These are phyloP conservation scores for Danio albolineatus DNA, from an alignment of 2,797 vertebrate species.

Conservation along the genomic window DNA sequence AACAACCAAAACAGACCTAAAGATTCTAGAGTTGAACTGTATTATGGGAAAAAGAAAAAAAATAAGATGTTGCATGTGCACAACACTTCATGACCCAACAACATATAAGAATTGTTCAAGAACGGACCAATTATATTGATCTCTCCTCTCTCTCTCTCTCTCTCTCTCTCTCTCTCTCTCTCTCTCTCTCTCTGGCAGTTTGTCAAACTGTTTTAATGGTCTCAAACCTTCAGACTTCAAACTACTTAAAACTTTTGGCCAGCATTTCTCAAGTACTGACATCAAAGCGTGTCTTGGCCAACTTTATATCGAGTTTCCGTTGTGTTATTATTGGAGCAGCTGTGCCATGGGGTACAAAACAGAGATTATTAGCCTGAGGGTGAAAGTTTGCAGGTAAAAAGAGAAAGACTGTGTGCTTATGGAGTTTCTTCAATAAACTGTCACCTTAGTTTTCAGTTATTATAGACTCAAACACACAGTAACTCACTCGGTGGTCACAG, in stretches of 20 bases:
- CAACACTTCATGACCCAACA: too few species aligned
- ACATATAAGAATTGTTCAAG: too few species aligned
- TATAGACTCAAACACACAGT: not conserved
- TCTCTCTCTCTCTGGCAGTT: too few species aligned
- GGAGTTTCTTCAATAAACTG: not conserved
- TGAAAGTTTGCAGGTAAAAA: slow-evolving; percentile 9
- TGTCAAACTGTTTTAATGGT: not conserved
- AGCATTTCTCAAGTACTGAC: not conserved
- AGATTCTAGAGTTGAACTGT: too few species aligned
- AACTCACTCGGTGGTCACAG: not conserved
- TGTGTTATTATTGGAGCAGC: not conserved
- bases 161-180: too few species aligned
- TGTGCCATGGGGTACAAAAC: slow-evolving; percentile 6
- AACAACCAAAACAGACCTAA: too few species aligned
- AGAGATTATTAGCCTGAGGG: slow-evolving; percentile 18
- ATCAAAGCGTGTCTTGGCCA: not conserved
- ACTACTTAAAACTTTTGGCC: not conserved
- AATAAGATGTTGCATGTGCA: too few species aligned
- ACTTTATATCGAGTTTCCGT: not conserved
- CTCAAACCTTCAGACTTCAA: not conserved
- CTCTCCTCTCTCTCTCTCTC: too few species aligned
- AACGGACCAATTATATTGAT: too few species aligned
- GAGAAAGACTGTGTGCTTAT: not conserved
- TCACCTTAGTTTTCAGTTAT: not conserved
- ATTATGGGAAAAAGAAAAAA: too few species aligned